Base-by-base conservation (phyloP, 1,140 invertebrate species). In the Drosophila nigrodunni region DNA sequence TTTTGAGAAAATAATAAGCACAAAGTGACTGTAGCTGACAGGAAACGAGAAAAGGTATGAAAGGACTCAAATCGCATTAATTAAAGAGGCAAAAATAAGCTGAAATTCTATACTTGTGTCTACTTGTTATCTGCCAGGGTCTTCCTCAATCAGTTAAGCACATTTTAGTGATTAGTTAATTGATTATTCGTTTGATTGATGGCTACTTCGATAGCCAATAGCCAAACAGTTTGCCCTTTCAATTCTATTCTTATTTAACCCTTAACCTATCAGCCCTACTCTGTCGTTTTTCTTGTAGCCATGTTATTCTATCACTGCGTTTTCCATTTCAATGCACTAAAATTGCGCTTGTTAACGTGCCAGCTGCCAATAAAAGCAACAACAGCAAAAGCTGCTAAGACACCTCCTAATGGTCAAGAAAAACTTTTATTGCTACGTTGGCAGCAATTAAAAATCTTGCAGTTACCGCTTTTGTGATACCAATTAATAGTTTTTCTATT, bases 401-500 rank as follows among this genome's bases (percentile, higher is more conserved):
- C 67, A 67, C 43, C 67, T 70, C 37, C 30, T 50, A 59, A 65
- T 58, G 61, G 54, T n/a, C 15, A 47, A 30, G 10, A 55, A 67
- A 57, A 82, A 70, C 73, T 83, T 87, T 67, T 30, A 58, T 39
- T 74, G 67, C 85, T 74, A 73, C 83, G 79, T 82, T 88, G 69
- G 73, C 75, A 73, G 71, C 85, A 88, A 88, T 88, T 88, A 88
- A 85, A 80, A 85, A 67, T 71, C 49, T 47, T 47, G 55, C 41
- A 11, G 41, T 43, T 43, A n/a, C 66, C 64, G 65, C 72, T 75
- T 55, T 71, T 70, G 67, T 65, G 72, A 66, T 85, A 79, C 80
- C 86, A 89, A 89, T 89, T 85, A 89, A 89, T 89, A 85, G 62
- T 90, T 86, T 78, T 74, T 66, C 46, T 54, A 88, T 67, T 80